Evolutionary conservation across 2,888 invertebrate species (phyloP).

Genomic region (Athetis lepigone): DNA sequence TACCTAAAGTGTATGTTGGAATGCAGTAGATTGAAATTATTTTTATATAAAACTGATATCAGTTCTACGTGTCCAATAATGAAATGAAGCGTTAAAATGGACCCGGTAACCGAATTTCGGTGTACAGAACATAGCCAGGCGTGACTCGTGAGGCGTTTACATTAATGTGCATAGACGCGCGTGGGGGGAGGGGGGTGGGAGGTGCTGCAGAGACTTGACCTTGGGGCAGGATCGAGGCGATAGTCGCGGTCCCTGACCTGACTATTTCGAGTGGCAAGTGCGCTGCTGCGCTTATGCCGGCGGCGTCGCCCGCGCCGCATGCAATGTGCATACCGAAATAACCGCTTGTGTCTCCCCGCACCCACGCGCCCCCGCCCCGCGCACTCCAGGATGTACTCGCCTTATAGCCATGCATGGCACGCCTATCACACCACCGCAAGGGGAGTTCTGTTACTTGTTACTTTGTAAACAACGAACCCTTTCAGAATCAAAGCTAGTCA

Average conservation of each 20-base stretch:
- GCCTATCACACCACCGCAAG: slow-evolving; percentile 76
- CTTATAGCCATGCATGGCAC: slow-evolving; percentile 81
- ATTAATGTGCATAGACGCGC: slow-evolving; percentile 72
- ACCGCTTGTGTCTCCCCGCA: slow-evolving; percentile 82
- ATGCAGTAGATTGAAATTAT: not conserved
- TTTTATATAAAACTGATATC: slow-evolving; percentile 3
- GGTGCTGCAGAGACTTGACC: slow-evolving; percentile 87
- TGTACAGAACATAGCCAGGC: slow-evolving; percentile 66
- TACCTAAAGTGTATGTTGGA: slow-evolving; percentile 17
- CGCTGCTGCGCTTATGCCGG: slow-evolving; percentile 76
- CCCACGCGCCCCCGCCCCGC: slow-evolving; percentile 69
- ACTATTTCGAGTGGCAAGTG: slow-evolving; percentile 91
- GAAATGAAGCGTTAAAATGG: slow-evolving; percentile 56
- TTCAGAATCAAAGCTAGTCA: slow-evolving; percentile 64
- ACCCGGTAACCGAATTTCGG: slow-evolving; percentile 63
- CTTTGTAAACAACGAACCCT: slow-evolving; percentile 75
- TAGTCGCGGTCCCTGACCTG: slow-evolving; percentile 90
- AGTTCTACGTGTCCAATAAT: slow-evolving; percentile 29
- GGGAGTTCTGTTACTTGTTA: slow-evolving; percentile 76
- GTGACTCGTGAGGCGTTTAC: slow-evolving; percentile 75
- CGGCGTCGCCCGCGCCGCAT: slow-evolving; percentile 73
- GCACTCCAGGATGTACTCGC: slow-evolving; percentile 80
- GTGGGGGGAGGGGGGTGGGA: slow-evolving; percentile 66
- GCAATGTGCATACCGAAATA: slow-evolving; percentile 91
- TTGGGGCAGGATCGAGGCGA: slow-evolving; percentile 89